phyloP scores from a whole-genome alignment of 1,140 invertebrate species.

The Daktulosphaira vitifoliae region DNA sequence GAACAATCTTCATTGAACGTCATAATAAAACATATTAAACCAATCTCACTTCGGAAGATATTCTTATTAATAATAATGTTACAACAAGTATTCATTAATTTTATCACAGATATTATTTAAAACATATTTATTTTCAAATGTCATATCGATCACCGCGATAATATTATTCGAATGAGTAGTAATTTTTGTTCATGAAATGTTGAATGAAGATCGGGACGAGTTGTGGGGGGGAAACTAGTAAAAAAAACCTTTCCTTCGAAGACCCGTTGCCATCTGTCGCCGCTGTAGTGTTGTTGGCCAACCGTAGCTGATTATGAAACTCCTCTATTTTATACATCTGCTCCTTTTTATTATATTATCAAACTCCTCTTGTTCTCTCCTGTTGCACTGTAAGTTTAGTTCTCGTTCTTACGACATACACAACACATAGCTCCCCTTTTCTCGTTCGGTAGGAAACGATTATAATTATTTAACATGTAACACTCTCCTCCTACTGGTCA shows the following conservation, averaged over 20 bases:
- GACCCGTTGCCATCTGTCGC: slow-evolving; percentile 27
- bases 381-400: slow-evolving; percentile 23
- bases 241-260: slow-evolving; percentile 21
- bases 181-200: neutral
- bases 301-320: slow-evolving; percentile 31
- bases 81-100: too few species aligned
- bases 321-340: slow-evolving; percentile 24
- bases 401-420: slow-evolving; percentile 24
- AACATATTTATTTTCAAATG: too few species aligned
- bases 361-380: too few species aligned
- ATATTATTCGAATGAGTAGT: neutral
- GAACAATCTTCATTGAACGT: too few species aligned
- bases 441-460: slow-evolving; percentile 8
- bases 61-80: too few species aligned
- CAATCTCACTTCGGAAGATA: too few species aligned
- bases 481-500: slow-evolving; percentile 13
- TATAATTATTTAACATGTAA: slow-evolving; percentile 21
- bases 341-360: slow-evolving; percentile 30
- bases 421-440: neutral
- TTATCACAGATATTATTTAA: too few species aligned
- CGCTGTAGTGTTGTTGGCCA: slow-evolving; percentile 20
- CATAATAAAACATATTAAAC: too few species aligned
- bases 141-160: neutral
- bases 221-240: slow-evolving; percentile 4
- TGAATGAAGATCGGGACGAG: slow-evolving; percentile 21